Conservation (phyloP, 2,113 vertebrate species). For the Laterallus jamaicensis region DNA sequence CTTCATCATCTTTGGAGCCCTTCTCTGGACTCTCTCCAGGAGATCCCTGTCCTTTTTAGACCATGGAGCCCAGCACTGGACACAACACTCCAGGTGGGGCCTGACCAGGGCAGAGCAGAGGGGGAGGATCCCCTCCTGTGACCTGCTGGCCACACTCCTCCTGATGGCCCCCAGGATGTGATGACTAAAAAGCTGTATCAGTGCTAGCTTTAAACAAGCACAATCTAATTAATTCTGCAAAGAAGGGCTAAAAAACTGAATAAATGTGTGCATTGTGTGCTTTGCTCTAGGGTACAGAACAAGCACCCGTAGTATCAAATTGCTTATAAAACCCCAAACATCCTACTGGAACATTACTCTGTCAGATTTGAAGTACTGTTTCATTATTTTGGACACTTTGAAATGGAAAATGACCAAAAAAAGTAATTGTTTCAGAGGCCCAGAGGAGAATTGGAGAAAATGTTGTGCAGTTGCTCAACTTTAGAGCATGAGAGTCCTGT, state of each 20-base stretch:
- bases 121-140: no score
- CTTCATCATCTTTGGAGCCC: no score
- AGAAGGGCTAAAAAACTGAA: not conserved
- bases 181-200: not conserved
- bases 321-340: not conserved
- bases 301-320: not conserved
- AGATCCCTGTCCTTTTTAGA: no score
- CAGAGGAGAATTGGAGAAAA: not conserved
- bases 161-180: not conserved
- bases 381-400: slow-evolving; percentile 1
- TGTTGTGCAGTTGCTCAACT: not conserved
- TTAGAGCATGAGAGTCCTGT: not conserved
- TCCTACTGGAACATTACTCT: not conserved
- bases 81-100: no score
- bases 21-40: no score
- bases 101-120: no score
- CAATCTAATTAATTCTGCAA: not conserved
- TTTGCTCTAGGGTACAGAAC: not conserved
- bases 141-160: no score
- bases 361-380: not conserved
- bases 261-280: not conserved
- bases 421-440: not conserved
- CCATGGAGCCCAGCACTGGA: no score
- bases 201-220: not conserved
- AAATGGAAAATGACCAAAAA: not conserved